Conservation (phyloP, 2,888 invertebrate genomes). For the Tipula confusa region DNA sequence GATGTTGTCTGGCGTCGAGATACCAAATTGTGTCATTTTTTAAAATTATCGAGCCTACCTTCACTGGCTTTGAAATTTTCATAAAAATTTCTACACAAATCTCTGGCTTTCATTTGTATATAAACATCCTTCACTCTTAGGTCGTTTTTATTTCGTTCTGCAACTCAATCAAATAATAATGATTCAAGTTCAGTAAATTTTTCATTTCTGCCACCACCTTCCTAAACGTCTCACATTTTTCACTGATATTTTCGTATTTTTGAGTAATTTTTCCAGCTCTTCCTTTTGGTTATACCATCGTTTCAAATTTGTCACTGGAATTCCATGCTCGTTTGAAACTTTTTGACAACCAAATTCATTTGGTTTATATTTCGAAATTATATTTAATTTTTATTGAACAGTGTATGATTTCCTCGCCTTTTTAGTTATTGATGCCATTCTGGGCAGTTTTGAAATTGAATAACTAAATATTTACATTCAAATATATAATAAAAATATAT, state of each 20-base stretch:
- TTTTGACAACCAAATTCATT: constrained; percentile 26
- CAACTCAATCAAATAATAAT: constrained; percentile 30
- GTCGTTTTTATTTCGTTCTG: constrained; percentile 30
- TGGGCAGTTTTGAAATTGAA: no score
- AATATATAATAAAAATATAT: no score
- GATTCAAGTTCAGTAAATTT: constrained; percentile 31
- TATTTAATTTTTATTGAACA: constrained; percentile 29
- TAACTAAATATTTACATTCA: no score
- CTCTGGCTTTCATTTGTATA: constrained; percentile 30
- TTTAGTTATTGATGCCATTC: no score
- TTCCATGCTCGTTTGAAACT: not conserved
- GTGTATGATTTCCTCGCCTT: constrained; percentile 21
- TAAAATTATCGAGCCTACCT: not conserved
- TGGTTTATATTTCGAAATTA: constrained; percentile 20
- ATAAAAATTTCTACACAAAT: constrained; percentile 29
- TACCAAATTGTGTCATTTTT: not conserved
- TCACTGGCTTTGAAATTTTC: not conserved
- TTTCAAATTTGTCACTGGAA: constrained; percentile 28
- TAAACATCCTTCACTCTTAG: constrained; percentile 26
- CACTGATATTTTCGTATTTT: not conserved
- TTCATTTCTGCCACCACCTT: constrained; percentile 28
- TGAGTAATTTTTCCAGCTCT: not conserved
- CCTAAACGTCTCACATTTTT: not conserved
- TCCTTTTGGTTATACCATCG: constrained; percentile 28
- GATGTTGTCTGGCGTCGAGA: constrained; percentile 26